Evolutionary conservation across 2,888 invertebrate species (phyloP), one percentile per base, ranked within the genome.

Genomic region (Choristoneura rosaceana): DNA sequence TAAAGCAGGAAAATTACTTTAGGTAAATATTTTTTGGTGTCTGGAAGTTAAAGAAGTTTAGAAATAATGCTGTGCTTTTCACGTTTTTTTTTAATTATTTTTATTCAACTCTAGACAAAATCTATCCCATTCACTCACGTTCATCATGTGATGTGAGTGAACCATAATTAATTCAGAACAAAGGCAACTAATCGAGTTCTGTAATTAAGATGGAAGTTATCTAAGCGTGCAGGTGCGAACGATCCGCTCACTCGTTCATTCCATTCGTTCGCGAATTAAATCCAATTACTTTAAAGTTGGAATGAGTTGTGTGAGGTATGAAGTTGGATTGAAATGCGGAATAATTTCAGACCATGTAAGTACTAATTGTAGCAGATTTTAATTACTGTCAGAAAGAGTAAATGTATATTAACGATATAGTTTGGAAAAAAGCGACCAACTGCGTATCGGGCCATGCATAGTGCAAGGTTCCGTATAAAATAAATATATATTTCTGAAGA

Each of bases 141-240:
- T 9, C 59, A n/a, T 0, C 10, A 38, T 38, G 47, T n/a, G 15
- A 69, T 41, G 47, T 15, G 15, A 59, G 59, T 62, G 25, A 17
- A 33, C 61, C 4, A 45, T 55, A 55, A 62, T 58, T 62, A 71
- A 68, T 68, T 63, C 67, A 71, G 61, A 71, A 71, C 67, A 71
- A 68, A 68, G 62, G 58, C 52, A 50, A 68, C 41, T 71, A 71
- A 71, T 71, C 67, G 62, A 71, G 58, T 71, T 68, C 45, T 71
- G 58, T 67, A 68, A 71, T 71, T 71, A 71, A 63, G 67, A 65
- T 64, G 63, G 70, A 71, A 71, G 67, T 71, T 71, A 71, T 71
- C 71, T 71, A 68, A 67, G 71, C 67, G 41, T 62, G 62, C 71
- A 71, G 67, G 71, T 71, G 71, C 47, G 67, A 71, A 63, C 67